Base-by-base conservation (phyloP, 2,113 vertebrate genomes). In the Sebastes fasciatus region DNA sequence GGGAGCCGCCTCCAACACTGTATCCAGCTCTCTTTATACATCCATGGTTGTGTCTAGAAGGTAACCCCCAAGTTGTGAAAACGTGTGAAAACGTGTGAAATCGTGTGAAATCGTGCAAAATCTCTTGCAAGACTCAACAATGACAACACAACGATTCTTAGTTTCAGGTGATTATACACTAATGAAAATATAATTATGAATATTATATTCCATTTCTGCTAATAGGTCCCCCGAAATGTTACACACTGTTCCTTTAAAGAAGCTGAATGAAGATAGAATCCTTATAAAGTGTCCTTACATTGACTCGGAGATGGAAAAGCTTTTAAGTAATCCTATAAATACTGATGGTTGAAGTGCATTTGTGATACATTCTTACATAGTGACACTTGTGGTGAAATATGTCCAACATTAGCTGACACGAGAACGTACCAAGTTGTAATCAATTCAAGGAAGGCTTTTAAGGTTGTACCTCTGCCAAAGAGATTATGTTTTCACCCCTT, bases 401-500 rank as follows among this genome's bases (percentile, higher is more conserved):
- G 43, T 16, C 3, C 4, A 71, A 34, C 48, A 62, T 74, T 61
- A 83, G 3, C 72, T 64, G 17, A 66, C 40, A 13, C 1, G 3
- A 69, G 61, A 61, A 52, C 34, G 16, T 77, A 42, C 62, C 11
- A 55, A 43, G 71, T 76, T 58, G 19, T 70, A 54, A 82, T 86
- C 66, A 42, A 9, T 77, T 42, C 0, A 2, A 52, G 17, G 12
- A 74, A 74, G 51, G 42, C 43, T 62, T 71, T 62, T 79, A 55
- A 49, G 70, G 86, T 74, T 86, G 52, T 67, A 64, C 16, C 46
- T 66, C 66, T 49, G 62, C 71, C 68, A 80, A 68, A 26, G 70
- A 40, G 13, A 74, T 83, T 34, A 40, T 68, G 40, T 69, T 55
- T 75, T 76, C 65, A 57, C 10, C 21, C 19, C 9, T 80, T 19